Evolutionary conservation across 2,888 invertebrate species (phyloP).

Genomic region (Colostygia pectinataria): DNA sequence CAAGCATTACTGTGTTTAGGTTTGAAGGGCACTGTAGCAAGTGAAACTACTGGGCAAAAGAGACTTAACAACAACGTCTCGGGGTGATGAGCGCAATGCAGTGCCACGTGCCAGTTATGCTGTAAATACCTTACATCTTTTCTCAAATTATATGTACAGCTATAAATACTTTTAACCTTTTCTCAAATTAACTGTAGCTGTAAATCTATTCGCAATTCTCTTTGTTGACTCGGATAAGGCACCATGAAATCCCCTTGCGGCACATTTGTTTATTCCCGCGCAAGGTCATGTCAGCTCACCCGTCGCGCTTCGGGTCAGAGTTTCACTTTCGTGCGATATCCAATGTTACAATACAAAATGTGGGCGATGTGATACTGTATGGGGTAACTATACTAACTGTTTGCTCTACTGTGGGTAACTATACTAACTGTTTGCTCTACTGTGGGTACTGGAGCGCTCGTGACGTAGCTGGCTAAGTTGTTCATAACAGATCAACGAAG

Average conservation of each 20-base stretch:
- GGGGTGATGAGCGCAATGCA: too few relatives aligned
- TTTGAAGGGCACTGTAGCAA: too few relatives aligned
- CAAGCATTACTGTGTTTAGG: too few relatives aligned
- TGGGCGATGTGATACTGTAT: slow-evolving; percentile 14
- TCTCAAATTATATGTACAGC: too few relatives aligned
- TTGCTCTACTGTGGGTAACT: not conserved
- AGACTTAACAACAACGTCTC: too few relatives aligned
- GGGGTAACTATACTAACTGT: not conserved
- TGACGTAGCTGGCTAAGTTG: too few relatives aligned
- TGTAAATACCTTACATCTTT: too few relatives aligned
- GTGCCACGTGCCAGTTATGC: too few relatives aligned
- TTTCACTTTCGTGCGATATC: slow-evolving; percentile 70
- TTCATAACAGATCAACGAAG: too few relatives aligned
- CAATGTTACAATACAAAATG: slow-evolving; percentile 24
- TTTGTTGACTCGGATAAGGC: slow-evolving; percentile 13
- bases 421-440: not conserved
- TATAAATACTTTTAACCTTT: too few relatives aligned
- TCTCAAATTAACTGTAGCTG: not conserved
- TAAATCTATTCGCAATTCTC: not conserved
- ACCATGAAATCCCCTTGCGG: slow-evolving; percentile 22
- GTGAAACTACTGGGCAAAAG: too few relatives aligned
- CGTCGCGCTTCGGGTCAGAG: slow-evolving; percentile 67
- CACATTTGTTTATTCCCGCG: slow-evolving; percentile 59
- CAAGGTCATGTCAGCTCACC: slow-evolving; percentile 73
- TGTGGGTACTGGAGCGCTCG: too few relatives aligned